Evolutionary conservation across 2,888 invertebrate genomes (phyloP), one percentile per base, ranked within the genome.

Genomic region (Eudasyphora cyanicolor): DNA sequence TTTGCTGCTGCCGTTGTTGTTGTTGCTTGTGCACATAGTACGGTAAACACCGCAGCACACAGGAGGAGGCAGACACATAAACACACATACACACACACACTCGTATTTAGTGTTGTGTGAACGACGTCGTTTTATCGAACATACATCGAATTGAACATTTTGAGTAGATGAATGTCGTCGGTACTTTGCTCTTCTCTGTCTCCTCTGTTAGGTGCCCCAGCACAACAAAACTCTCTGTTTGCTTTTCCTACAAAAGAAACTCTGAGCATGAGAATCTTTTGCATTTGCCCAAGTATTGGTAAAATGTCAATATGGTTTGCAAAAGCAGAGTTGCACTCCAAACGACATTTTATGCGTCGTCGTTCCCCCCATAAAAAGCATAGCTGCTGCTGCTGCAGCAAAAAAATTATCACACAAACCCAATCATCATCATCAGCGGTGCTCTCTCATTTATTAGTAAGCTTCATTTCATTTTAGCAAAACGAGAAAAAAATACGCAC

Each of bases 81-180:
- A 5, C 45, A 14, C 27, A 57, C 24, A 24, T 27, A 24, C 27
- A 27, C 14, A 57, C 27, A 24, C 7, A 57, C 14, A 14, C 5
- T 12, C 14, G 24, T 67, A 12, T 42, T 2, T 24, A 32, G 1
- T 14, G 7, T 2, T 60, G 60, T 62, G 17, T 19, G 14, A 64
- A 71, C 67, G 73, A 57, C 73, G 70, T 74, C 51, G 51, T 79
- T 81, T 67, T 84, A 84, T 84, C 78, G 84, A 84, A 84, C 84
- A 84, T 73, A 84, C 84, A 84, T 84, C 76, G 73, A 79, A 84
- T 84, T 81, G 78, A 84, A 84, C 67, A 60, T 74, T 74, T 74
- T 42, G 67, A 42, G 42, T 67, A 64, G 64, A 67, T 42, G 67
- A 67, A 27, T 57, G 49, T 70, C 29, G 6, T 24, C n/a, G 27